Base-by-base conservation (phyloP, 1,140 invertebrate species). In the Hyles vespertilio region DNA sequence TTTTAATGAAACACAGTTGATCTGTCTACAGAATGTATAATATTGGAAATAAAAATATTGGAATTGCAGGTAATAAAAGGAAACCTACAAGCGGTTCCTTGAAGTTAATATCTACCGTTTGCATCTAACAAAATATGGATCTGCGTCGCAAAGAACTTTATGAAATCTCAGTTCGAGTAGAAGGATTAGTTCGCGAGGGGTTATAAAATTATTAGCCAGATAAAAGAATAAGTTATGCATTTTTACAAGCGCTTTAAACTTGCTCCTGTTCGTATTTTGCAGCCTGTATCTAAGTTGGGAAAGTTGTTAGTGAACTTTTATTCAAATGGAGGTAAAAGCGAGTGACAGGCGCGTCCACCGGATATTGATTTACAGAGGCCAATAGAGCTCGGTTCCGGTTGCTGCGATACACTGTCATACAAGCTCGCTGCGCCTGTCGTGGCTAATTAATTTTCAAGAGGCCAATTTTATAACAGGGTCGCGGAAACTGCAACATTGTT, bases 291-390 rank as follows among this genome's bases (percentile, higher is more conserved):
- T 50, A 63, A 63, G 49, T 65, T 64, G 63, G 70, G 66, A 68
- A 63, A 61, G 65, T 74, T 74, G 75, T 84, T 79, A 70, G 57
- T 56, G 56, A 61, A 70, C 71, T 79, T 84, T 84, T 81, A 79
- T 76, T 77, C 63, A 70, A 77, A 72, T 69, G 63, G 64, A 64
- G 62, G 70, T 69, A 61, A 50, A 59, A 53, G 70, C 65, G 65
- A 48, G 67, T 74, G 75, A 74, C 69, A 72, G 67, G 66, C 77
- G 73, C 73, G 70, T 67, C 69, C 70, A 76, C 77, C 79, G 81
- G 84, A 85, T 87, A 87, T 87, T 84, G 84, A 85, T 87, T 85
- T 84, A 84, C 72, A 70, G 68, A 72, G 70, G 67, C 77, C 79
- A 77, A 74, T 79, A 72, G 70, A 77, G 73, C 71, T 47, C 66